Evolutionary conservation across 2,888 invertebrate species (phyloP).

Genomic region (Acrobasis consociella): DNA sequence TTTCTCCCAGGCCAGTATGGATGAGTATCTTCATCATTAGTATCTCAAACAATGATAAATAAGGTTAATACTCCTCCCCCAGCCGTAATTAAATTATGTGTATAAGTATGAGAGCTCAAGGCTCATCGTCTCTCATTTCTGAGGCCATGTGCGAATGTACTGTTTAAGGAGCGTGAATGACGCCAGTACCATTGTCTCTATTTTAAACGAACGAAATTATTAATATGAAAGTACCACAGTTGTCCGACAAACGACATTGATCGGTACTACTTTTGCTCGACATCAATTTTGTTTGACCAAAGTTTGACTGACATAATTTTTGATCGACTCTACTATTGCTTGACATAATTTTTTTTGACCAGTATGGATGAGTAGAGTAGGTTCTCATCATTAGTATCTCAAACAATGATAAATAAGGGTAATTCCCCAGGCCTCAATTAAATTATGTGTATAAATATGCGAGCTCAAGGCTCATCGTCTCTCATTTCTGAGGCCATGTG

Average conservation of each 20-base stretch:
- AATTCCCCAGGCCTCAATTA: constrained; percentile 15
- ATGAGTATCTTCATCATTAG: neutral
- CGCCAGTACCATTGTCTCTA: too few relatives aligned
- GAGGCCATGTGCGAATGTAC: constrained; percentile 36
- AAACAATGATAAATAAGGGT: constrained; percentile 17
- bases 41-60: constrained; percentile 12
- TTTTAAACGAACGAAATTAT: too few relatives aligned
- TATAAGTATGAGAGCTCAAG: constrained; percentile 13
- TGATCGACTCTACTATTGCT: too few relatives aligned
- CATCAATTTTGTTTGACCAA: too few relatives aligned
- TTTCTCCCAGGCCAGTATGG: too few relatives aligned
- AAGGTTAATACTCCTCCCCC: constrained; percentile 9
- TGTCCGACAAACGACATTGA: too few relatives aligned
- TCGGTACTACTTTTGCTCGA: too few relatives aligned
- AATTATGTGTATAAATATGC: constrained; percentile 23
- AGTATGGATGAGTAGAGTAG: too few relatives aligned
- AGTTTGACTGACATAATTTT: too few relatives aligned
- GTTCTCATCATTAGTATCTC: neutral
- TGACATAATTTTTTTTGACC: too few relatives aligned
- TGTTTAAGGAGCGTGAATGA: constrained; percentile 35
- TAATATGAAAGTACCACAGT: too few relatives aligned
- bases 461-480: constrained; percentile 29
- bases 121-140: constrained; percentile 35
- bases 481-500: constrained; percentile 33
- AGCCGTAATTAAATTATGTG: constrained; percentile 23